Percentiles rank a stretch among this genome's conserved stretches.
These are phyloP conservation scores for Rhyzopertha dominica DNA, from an alignment of 1,140 invertebrate species.

Conservation along the genomic window DNA sequence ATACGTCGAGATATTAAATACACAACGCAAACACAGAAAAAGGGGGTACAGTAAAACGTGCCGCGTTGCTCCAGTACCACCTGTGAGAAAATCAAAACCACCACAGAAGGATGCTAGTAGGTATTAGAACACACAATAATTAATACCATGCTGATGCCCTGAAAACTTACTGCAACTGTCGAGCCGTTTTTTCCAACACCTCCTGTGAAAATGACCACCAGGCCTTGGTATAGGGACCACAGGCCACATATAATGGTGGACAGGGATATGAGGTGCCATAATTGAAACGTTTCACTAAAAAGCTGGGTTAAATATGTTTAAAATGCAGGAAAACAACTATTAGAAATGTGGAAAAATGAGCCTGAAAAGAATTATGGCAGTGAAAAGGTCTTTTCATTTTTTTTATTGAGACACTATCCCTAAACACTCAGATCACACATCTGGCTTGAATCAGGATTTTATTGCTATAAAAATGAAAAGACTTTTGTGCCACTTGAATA, in stretches of 20 bases:
- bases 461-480: no score
- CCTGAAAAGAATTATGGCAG: no score
- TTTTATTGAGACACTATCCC: no score
- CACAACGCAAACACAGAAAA: constrained; percentile 9
- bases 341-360: no score
- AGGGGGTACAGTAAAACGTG: neutral
- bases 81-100: neutral
- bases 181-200: constrained; percentile 96
- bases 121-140: no score
- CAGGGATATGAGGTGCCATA: constrained; percentile 68
- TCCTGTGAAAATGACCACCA: constrained; percentile 80
- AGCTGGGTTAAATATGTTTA: constrained; percentile 29
- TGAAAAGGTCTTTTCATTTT: no score
- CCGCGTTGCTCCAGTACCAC: constrained; percentile 22
- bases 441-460: no score
- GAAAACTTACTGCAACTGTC: constrained; percentile 74
- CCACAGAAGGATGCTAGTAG: neutral
- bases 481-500: no score
- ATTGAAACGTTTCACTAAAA: constrained; percentile 55
- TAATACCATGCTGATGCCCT: neutral
- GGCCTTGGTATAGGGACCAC: constrained; percentile 62
- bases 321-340: no score
- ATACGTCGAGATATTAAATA: constrained; percentile 17
- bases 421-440: no score
- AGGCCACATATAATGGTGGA: constrained; percentile 64